These are phyloP conservation scores for Mechanitis messenoides DNA, from an alignment of 2,888 invertebrate species.

Conservation along the genomic window DNA sequence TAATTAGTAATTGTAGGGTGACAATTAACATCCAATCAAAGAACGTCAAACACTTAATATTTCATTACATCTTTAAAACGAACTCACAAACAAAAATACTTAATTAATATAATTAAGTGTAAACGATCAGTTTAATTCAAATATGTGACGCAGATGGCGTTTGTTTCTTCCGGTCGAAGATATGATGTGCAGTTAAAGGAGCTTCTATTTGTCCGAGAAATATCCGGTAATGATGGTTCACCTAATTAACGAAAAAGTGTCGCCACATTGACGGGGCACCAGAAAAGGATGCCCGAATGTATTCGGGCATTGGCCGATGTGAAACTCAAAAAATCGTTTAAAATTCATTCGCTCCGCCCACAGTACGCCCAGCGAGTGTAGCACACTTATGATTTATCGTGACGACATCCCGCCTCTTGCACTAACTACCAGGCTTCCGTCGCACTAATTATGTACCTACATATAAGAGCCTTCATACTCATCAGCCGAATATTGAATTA, in stretches of 20 bases:
- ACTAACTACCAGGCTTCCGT: slow-evolving; percentile 69
- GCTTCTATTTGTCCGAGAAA: slow-evolving; percentile 53
- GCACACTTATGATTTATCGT: slow-evolving; percentile 75
- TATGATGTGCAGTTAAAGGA: slow-evolving; percentile 1
- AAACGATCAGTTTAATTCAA: slow-evolving; percentile 1
- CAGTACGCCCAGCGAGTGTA: slow-evolving; percentile 65
- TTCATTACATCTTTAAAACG: background rate
- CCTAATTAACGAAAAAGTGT: slow-evolving; percentile 74
- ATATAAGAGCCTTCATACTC: slow-evolving; percentile 51
- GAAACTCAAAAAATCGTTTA: slow-evolving; percentile 74
- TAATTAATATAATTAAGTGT: background rate
- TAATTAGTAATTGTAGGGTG: slow-evolving; percentile 70
- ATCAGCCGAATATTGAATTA: slow-evolving; percentile 19
- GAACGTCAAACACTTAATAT: slow-evolving; percentile 5
- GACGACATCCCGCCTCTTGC: slow-evolving; percentile 70
- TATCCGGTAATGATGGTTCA: slow-evolving; percentile 64
- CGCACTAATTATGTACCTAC: slow-evolving; percentile 65
- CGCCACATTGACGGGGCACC: slow-evolving; percentile 58
- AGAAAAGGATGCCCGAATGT: slow-evolving; percentile 67
- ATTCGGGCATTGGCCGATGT: slow-evolving; percentile 66
- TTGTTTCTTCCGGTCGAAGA: background rate
- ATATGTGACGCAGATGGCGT: slow-evolving; percentile 1
- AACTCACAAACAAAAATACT: background rate
- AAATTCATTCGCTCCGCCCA: slow-evolving; percentile 73
- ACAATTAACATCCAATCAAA: slow-evolving; percentile 38